These are phyloP conservation scores for Drosophila tanythrix DNA, from an alignment of 2,888 invertebrate genomes.

Conservation along the genomic window DNA sequence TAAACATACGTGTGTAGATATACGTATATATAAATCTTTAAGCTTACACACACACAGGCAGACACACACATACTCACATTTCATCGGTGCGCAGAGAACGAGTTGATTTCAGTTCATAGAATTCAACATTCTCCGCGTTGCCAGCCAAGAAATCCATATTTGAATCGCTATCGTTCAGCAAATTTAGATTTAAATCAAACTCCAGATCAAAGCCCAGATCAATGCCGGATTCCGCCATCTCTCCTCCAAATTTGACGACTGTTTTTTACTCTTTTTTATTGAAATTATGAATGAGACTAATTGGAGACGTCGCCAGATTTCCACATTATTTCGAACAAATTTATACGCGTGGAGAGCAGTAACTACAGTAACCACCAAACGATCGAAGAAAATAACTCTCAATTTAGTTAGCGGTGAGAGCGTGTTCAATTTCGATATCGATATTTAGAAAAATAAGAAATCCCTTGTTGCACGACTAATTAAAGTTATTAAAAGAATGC, in stretches of 20 bases:
- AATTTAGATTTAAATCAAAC: conserved; percentile 80
- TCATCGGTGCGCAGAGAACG: conserved; percentile 86
- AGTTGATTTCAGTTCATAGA: conserved; percentile 87
- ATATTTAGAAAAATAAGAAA: background rate
- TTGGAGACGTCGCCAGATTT: conserved; percentile 17
- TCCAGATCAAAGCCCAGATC: conserved; percentile 89
- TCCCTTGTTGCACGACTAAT: background rate
- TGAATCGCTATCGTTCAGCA: conserved; percentile 71
- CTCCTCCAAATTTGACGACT: conserved; percentile 6
- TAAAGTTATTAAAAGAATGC: background rate
- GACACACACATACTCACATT: conserved; percentile 85
- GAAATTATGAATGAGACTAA: conserved; percentile 30
- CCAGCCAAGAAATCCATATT: conserved; percentile 72
- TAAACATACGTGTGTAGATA: conserved; percentile 32
- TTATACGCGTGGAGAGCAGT: conserved; percentile 23
- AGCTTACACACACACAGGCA: background rate
- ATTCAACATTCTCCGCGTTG: conserved; percentile 85
- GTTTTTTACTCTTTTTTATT: background rate
- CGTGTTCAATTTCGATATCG: conserved; percentile 9
- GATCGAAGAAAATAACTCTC: conserved; percentile 45
- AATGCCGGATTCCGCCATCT: conserved; percentile 87
- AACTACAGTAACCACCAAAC: conserved; percentile 14
- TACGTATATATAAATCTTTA: conserved; percentile 2
- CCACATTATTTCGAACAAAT: conserved; percentile 38
- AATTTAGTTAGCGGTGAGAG: conserved; percentile 16